Conservation (phyloP, 2,113 vertebrate genomes). For the Neodon shergylaensis region DNA sequence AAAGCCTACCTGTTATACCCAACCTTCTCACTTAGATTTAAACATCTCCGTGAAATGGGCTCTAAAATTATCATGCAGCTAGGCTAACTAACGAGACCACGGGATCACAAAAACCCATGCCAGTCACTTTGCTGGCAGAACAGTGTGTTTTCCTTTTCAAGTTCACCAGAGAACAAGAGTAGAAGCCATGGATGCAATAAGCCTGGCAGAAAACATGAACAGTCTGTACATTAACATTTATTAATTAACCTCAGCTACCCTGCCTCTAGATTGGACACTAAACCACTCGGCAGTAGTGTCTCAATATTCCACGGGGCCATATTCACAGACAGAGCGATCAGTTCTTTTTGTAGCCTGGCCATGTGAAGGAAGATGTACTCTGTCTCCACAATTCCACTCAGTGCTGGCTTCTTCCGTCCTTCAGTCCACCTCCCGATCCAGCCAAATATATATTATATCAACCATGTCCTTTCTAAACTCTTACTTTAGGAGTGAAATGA, state of each 20-base stretch:
- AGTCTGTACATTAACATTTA: background rate
- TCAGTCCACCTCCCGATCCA: background rate
- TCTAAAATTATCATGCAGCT: constrained; percentile 79
- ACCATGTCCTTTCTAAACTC: background rate
- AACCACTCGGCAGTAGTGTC: background rate
- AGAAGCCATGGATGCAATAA: constrained; percentile 41
- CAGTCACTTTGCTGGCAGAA: constrained; percentile 65
- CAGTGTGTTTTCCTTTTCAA: constrained; percentile 68
- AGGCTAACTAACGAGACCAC: constrained; percentile 76
- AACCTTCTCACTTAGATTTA: constrained; percentile 72
- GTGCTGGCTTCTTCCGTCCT: background rate
- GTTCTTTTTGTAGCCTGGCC: background rate
- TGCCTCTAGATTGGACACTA: background rate
- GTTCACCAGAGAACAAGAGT: constrained; percentile 41
- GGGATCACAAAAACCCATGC: constrained; percentile 72
- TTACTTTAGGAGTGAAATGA: background rate
- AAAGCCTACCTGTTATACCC: constrained; percentile 61
- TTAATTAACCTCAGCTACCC: background rate
- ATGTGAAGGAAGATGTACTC: background rate
- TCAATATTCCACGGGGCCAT: background rate
- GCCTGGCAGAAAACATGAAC: background rate
- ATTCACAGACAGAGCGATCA: background rate
- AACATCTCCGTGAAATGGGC: constrained; percentile 76
- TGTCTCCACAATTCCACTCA: background rate
- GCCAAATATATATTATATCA: background rate